These are phyloP conservation scores for Ericerus pela DNA, from an alignment of 1,140 invertebrate species.

Conservation along the genomic window DNA sequence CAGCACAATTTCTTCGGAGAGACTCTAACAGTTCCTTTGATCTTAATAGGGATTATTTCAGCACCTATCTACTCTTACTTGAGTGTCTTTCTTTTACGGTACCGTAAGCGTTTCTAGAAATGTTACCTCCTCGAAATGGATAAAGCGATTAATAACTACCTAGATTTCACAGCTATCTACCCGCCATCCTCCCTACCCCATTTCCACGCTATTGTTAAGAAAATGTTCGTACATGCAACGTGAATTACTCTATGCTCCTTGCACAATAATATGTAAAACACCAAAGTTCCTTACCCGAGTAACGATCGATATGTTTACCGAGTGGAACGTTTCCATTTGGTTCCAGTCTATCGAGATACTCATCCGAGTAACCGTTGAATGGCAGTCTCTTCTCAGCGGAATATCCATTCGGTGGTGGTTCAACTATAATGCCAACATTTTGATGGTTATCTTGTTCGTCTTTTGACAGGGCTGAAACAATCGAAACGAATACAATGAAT, in stretches of 20 bases:
- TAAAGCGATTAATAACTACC: too few relatives aligned
- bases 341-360: constrained; percentile 76
- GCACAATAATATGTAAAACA: not conserved
- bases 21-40: too few relatives aligned
- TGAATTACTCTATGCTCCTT: not conserved
- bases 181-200: too few relatives aligned
- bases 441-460: constrained; percentile 48
- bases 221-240: not conserved
- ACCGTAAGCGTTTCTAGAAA: too few relatives aligned
- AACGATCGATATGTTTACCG: constrained; percentile 23
- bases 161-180: too few relatives aligned
- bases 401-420: constrained; percentile 24
- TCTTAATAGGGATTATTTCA: too few relatives aligned
- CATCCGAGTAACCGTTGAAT: constrained; percentile 79
- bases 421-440: constrained; percentile 9
- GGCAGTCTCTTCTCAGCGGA: constrained; percentile 40
- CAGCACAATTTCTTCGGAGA: too few relatives aligned
- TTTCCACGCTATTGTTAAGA: too few relatives aligned
- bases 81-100: too few relatives aligned
- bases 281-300: not conserved
- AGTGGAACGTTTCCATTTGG: constrained; percentile 45
- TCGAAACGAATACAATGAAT: constrained; percentile 23
- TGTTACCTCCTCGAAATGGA: too few relatives aligned
- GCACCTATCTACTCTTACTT: too few relatives aligned
- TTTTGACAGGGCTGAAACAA: constrained; percentile 52